Conservation (phyloP, 2,888 invertebrate genomes). For the Parasteatoda lunata region DNA sequence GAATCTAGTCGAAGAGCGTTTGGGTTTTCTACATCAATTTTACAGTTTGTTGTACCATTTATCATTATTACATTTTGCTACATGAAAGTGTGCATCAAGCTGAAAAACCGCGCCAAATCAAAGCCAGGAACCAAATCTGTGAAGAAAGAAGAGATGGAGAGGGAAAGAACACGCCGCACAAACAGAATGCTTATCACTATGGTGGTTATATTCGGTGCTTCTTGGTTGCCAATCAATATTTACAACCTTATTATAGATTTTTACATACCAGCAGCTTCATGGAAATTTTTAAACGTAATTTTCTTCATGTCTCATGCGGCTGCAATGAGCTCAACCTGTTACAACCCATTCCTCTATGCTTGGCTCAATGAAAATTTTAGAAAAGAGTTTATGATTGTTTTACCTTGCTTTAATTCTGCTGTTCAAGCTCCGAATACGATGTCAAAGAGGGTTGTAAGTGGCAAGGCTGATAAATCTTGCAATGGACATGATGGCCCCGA, state of each 20-base stretch:
- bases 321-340: slow-evolving; percentile 95
- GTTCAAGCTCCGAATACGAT: slow-evolving; percentile 4
- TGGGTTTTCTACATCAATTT: slow-evolving; percentile 88
- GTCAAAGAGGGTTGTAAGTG: slow-evolving; percentile 33
- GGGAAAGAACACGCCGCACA: slow-evolving; percentile 90
- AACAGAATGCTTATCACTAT: slow-evolving; percentile 98
- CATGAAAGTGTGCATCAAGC: slow-evolving; percentile 90
- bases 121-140: slow-evolving; percentile 87
- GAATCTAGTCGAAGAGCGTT: slow-evolving; percentile 85
- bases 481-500: slow-evolving; percentile 67
- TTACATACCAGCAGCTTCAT: slow-evolving; percentile 79
- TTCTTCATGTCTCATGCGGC: slow-evolving; percentile 92
- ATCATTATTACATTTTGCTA: slow-evolving; percentile 95
- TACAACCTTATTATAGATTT: slow-evolving; percentile 88
- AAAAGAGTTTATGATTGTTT: slow-evolving; percentile 83
- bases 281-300: slow-evolving; percentile 87
- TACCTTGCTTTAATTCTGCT: slow-evolving; percentile 72
- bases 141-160: slow-evolving; percentile 90
- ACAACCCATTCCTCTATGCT: slow-evolving; percentile 96
- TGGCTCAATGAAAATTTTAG: slow-evolving; percentile 97
- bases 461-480: slow-evolving; percentile 61
- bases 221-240: slow-evolving; percentile 94
- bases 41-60: slow-evolving; percentile 97
- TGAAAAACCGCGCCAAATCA: slow-evolving; percentile 81
- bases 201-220: slow-evolving; percentile 95